phyloP scores from a whole-genome alignment of 2,888 invertebrate species.

The Cybosia mesomella region DNA sequence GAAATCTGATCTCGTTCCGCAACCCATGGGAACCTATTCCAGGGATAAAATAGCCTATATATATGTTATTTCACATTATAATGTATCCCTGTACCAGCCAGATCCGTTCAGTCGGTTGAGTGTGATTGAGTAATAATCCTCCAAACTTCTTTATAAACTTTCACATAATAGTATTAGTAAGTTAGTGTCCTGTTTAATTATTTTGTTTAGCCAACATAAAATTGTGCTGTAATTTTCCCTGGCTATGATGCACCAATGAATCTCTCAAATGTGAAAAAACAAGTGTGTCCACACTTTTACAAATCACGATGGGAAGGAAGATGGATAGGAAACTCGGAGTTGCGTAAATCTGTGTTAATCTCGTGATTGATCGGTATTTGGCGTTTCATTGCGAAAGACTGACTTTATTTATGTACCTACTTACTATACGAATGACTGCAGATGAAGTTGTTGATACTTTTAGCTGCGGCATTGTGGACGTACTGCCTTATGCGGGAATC shows the following conservation, averaged over 20 bases:
- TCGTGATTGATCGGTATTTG: constrained; percentile 39
- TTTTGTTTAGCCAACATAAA: neutral
- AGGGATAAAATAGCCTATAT: no score
- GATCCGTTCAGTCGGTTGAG: no score
- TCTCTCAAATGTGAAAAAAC: no score
- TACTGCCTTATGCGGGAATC: no score
- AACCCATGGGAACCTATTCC: no score
- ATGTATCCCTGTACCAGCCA: no score
- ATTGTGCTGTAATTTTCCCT: neutral
- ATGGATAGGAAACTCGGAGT: constrained; percentile 20
- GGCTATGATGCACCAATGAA: neutral
- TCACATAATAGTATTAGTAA: no score
- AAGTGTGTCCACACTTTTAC: constrained; percentile 13
- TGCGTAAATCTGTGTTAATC: constrained; percentile 38
- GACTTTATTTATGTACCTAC: neutral
- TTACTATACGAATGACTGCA: neutral
- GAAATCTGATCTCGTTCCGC: no score
- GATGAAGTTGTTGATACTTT: neutral
- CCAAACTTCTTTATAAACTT: no score
- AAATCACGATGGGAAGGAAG: constrained; percentile 13
- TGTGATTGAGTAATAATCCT: no score
- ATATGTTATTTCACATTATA: no score
- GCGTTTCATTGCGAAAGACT: constrained; percentile 18
- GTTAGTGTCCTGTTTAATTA: neutral
- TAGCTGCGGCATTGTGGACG: neutral